Conservation (phyloP, 2,113 vertebrate species). For the Gallinago paraguaiae region DNA sequence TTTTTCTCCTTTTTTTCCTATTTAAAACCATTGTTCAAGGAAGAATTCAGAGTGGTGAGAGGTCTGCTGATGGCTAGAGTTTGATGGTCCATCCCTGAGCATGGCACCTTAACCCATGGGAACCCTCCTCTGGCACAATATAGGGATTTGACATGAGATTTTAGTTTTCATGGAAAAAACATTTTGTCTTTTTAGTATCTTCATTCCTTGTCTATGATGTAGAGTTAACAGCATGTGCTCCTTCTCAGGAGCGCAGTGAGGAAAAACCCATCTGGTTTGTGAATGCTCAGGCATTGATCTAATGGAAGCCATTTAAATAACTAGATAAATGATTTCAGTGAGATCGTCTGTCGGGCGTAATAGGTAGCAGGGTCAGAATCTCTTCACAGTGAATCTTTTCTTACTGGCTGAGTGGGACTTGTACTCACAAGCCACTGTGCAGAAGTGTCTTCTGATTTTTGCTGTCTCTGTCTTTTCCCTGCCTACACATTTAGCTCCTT, state of each 20-base stretch:
- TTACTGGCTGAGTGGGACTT: conserved; percentile 7
- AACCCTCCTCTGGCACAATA: background rate
- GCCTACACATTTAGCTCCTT: background rate
- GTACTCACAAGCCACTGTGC: background rate
- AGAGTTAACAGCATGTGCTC: background rate
- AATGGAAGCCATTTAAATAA: conserved; percentile 41
- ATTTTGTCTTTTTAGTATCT: background rate
- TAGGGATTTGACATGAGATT: background rate
- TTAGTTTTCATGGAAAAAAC: background rate
- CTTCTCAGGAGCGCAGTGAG: background rate
- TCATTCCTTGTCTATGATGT: background rate
- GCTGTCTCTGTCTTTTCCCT: conserved; percentile 2
- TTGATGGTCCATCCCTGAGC: rapidly evolving
- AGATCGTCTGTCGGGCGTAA: background rate
- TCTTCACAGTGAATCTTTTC: conserved; percentile 9
- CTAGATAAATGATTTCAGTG: conserved; percentile 11
- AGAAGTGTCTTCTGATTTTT: background rate
- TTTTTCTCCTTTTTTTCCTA: no score
- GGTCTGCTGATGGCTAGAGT: background rate
- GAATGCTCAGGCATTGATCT: conserved; percentile 8
- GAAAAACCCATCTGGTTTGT: conserved; percentile 24
- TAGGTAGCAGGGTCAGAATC: conserved; percentile 33
- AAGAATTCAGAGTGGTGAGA: background rate
- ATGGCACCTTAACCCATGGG: background rate
- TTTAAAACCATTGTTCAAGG: background rate